These are phyloP conservation scores for Dexiosoma caninum DNA, from an alignment of 2,888 invertebrate genomes.

Conservation along the genomic window DNA sequence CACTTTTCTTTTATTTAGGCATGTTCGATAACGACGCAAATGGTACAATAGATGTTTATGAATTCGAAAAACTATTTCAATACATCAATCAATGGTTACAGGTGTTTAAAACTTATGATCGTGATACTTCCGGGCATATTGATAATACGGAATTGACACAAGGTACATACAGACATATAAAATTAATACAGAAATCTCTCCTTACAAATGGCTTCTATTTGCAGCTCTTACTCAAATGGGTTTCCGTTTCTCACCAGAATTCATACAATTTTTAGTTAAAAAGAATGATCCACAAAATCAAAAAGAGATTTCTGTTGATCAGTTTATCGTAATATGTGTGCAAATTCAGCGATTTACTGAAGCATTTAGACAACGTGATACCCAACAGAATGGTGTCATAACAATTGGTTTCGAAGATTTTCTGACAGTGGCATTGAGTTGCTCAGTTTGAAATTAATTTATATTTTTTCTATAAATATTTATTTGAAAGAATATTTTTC, in stretches of 20 bases:
- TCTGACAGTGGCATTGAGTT: constrained; percentile 87
- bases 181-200: neutral
- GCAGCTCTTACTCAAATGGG: constrained; percentile 92
- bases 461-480: neutral
- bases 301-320: constrained; percentile 87
- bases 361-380: constrained; percentile 89
- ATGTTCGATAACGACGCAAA: constrained; percentile 92
- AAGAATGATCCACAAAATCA: constrained; percentile 83
- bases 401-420: constrained; percentile 95
- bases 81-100: constrained; percentile 94
- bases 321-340: constrained; percentile 92
- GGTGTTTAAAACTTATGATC: constrained; percentile 90
- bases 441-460: constrained; percentile 77
- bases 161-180: constrained; percentile 78
- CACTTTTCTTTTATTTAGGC: constrained; percentile 78
- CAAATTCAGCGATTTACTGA: constrained; percentile 93
- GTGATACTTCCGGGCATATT: constrained; percentile 90
- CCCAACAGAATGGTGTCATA: constrained; percentile 88
- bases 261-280: constrained; percentile 84
- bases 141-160: constrained; percentile 87
- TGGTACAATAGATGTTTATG: constrained; percentile 89
- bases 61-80: constrained; percentile 90
- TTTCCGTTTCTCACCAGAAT: constrained; percentile 88
- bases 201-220: neutral
- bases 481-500: neutral